Evolutionary conservation across 2,888 invertebrate species (phyloP), one percentile per base, ranked within the genome.

Genomic region (Zeuzera pyrina): DNA sequence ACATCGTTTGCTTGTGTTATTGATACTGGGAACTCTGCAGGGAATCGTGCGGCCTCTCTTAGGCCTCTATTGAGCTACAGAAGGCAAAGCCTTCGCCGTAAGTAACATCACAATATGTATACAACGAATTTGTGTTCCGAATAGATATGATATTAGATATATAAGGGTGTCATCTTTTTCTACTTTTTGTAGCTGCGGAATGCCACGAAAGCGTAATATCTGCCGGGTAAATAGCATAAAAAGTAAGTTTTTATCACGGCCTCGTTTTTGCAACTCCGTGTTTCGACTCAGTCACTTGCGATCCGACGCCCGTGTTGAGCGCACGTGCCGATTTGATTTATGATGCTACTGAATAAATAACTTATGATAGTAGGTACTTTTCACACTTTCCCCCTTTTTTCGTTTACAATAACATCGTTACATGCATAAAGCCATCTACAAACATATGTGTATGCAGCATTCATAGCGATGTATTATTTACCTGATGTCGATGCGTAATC

Each of bases 321-420:
- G 60, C 76, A 76, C 71, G 76, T 73, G 76, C 64, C 65, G 58
- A 66, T 65, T 55, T 78, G 77, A 79, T 77, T 77, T 79, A 78
- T 69, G 56, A 48, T 55, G n/a, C 57, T 42, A 58, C 60, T 68
- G 71, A 72, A 78, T 77, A 74, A 70, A 74, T 73, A 71, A 69
- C 57, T 58, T 55, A 42, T 48, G 52, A 58, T 57, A 58, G 56
- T 60, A 57, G n/a, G n/a, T n/a, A n/a, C n/a, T 54, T 55, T 56
- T 42, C 34, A 28, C 24, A 29, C 30, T 30, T 23, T 12, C 15
- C 14, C n/a, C 19, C 21, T 28, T 29, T 32, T 29, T 12, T 25
- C 25, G 25, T 12, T 25, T 25, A 12, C 8, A 12, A 25, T 12
- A 12, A 8, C 3, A 12, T 10, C 5, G 10, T 10, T 25, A 12